phyloP scores from a whole-genome alignment of 2,113 vertebrate species.

The Eptesicus fuscus region DNA sequence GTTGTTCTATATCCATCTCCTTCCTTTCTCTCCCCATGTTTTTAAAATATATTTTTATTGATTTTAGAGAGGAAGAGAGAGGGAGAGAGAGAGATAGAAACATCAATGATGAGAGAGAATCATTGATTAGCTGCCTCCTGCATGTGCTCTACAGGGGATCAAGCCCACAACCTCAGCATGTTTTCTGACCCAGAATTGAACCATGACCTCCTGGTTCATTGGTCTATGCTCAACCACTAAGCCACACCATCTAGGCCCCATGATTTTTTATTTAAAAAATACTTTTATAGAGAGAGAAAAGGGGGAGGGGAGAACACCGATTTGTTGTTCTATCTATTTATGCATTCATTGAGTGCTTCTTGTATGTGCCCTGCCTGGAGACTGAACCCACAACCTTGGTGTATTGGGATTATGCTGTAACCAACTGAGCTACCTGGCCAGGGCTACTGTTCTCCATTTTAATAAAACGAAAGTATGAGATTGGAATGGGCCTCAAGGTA shows the following conservation, averaged over 20 bases:
- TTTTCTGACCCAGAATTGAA: too few relatives aligned
- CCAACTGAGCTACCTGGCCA: background rate
- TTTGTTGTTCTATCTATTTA: background rate
- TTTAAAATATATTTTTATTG: background rate
- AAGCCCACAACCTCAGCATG: too few relatives aligned
- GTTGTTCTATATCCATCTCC: background rate
- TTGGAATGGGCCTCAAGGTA: background rate
- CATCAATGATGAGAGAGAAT: background rate
- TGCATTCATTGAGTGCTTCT: background rate
- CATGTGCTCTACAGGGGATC: too few relatives aligned
- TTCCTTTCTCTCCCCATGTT: background rate
- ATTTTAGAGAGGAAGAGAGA: background rate
- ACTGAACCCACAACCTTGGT: background rate
- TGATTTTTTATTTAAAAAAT: too few relatives aligned
- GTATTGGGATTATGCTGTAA: background rate
- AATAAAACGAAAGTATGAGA: conserved; percentile 38
- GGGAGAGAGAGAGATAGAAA: background rate
- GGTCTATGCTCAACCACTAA: too few relatives aligned
- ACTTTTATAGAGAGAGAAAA: background rate
- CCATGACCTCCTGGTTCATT: too few relatives aligned
- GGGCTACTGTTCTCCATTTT: background rate
- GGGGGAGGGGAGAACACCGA: background rate
- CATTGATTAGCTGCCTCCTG: too few relatives aligned
- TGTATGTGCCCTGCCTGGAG: background rate
- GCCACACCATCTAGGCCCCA: too few relatives aligned